Conservation (phyloP, 2,797 vertebrate species). For the Danio tinwini region DNA sequence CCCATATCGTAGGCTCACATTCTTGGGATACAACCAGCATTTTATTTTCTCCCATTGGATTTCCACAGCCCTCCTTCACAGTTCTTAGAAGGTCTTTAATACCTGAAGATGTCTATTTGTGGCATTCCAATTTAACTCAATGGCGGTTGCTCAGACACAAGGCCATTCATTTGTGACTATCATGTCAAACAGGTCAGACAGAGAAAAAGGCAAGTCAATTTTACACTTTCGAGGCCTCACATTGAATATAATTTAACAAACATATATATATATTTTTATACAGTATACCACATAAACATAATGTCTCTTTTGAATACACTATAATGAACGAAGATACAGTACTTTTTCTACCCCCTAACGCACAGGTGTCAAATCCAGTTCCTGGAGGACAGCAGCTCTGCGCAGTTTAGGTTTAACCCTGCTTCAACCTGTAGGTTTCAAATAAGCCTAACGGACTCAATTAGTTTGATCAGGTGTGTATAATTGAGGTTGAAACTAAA, state of each 20-base stretch:
- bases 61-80: neutral
- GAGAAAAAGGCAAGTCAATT: neutral
- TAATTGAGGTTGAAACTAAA: too few species aligned
- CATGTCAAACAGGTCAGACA: neutral
- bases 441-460: too few species aligned
- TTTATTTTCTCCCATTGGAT: constrained; percentile 24
- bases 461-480: too few species aligned
- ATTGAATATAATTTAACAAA: neutral
- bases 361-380: too few species aligned
- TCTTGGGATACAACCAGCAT: constrained; percentile 15
- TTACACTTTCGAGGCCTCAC: neutral
- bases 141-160: constrained; percentile 6
- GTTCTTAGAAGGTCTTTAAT: constrained; percentile 17
- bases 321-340: neutral
- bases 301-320: neutral
- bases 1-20: constrained; percentile 8
- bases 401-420: too few species aligned
- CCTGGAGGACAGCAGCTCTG: too few species aligned
- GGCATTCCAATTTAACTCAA: neutral
- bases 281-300: neutral
- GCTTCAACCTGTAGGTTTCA: too few species aligned
- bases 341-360: neutral
- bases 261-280: too few species aligned
- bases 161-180: neutral
- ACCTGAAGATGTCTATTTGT: neutral